phyloP scores from a whole-genome alignment of 2,113 vertebrate genomes.

The Narcine bancroftii region DNA sequence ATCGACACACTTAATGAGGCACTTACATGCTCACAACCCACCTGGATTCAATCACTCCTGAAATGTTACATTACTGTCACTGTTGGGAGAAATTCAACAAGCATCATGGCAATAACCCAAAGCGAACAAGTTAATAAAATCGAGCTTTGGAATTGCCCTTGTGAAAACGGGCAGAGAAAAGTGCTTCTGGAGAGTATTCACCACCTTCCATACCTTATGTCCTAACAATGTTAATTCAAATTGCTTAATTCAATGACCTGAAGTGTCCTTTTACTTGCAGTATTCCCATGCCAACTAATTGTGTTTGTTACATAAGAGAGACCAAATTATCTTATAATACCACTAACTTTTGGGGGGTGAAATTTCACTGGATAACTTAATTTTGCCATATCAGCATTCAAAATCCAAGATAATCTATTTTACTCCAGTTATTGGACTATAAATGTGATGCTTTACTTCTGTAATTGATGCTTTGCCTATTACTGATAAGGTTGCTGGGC shows the following conservation, averaged over 20 bases:
- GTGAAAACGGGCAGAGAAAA: neutral
- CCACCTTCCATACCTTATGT: neutral
- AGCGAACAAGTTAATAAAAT: neutral
- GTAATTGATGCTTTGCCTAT: neutral
- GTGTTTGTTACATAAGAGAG: neutral
- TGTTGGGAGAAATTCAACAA: constrained; percentile 19
- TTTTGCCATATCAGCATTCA: neutral
- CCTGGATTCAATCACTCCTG: constrained; percentile 35
- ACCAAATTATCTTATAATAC: neutral
- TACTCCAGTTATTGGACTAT: neutral
- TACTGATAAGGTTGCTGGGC: neutral
- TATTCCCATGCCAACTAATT: neutral
- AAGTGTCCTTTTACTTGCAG: neutral
- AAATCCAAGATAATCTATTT: neutral
- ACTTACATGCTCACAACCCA: constrained; percentile 35
- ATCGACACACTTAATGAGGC: constrained; percentile 37
- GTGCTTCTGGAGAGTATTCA: neutral
- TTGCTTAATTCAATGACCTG: constrained; percentile 24
- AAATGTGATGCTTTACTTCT: neutral
- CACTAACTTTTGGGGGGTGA: neutral
- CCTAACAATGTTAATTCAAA: neutral
- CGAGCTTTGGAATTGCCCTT: constrained; percentile 11
- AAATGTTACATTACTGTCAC: constrained; percentile 36
- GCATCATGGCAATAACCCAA: constrained; percentile 3
- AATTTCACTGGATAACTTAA: neutral